Conservation (phyloP, 2,797 vertebrate genomes). For the Notoglanidium macrostoma region DNA sequence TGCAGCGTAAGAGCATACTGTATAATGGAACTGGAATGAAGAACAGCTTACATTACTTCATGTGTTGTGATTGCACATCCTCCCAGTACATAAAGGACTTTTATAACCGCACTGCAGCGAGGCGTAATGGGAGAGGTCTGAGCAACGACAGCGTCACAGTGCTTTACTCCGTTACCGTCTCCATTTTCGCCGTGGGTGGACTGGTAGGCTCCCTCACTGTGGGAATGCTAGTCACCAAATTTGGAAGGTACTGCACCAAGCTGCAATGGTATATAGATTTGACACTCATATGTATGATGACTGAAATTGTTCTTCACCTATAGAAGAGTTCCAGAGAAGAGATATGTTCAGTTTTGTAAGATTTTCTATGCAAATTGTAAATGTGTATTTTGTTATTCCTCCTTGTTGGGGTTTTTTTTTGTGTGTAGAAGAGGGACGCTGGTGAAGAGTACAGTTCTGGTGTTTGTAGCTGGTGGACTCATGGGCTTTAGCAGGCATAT, state of each 20-base stretch:
- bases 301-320: background rate
- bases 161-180: slow-evolving; percentile 86
- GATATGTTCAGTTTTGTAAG: background rate
- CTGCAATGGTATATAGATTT: background rate
- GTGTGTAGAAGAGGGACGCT: slow-evolving; percentile 80
- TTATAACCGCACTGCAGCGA: slow-evolving; percentile 81
- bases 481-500: slow-evolving; percentile 83
- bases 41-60: background rate
- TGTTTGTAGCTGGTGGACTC: slow-evolving; percentile 78
- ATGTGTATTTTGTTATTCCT: background rate
- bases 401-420: background rate
- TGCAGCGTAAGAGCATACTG: background rate
- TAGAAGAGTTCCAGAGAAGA: background rate
- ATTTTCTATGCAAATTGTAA: background rate
- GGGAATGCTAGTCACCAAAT: slow-evolving; percentile 79
- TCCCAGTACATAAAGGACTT: slow-evolving; percentile 87
- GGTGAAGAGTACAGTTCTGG: slow-evolving; percentile 77
- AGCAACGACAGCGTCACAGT: slow-evolving; percentile 70
- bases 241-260: slow-evolving; percentile 77
- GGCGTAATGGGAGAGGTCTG: slow-evolving; percentile 65
- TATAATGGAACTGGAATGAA: background rate
- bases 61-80: background rate
- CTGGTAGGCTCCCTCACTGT: slow-evolving; percentile 82
- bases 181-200: slow-evolving; percentile 86
- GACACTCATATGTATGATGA: background rate